These are phyloP conservation scores for Sciurus vulgaris DNA, from an alignment of 2,797 vertebrate species.

Conservation along the genomic window DNA sequence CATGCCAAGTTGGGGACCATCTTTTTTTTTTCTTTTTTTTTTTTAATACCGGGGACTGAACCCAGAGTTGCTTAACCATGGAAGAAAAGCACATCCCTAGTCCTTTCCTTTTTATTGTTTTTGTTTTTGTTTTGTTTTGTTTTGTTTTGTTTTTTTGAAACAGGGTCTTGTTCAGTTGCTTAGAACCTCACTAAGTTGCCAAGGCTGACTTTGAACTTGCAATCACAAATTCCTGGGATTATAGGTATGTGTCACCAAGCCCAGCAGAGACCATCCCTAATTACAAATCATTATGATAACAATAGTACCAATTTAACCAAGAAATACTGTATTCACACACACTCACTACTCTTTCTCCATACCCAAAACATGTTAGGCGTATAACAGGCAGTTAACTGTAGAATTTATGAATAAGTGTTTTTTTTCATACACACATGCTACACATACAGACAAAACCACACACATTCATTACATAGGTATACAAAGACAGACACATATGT, in stretches of 20 bases:
- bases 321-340: not conserved
- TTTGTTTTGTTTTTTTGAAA: no score
- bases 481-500: not conserved
- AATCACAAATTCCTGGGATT: no score
- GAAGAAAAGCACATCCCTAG: no score
- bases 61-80: no score
- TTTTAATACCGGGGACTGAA: no score
- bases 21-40: no score
- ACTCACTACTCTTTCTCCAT: not conserved
- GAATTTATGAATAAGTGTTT: not conserved
- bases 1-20: not conserved
- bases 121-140: no score
- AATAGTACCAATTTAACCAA: not conserved
- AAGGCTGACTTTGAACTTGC: no score
- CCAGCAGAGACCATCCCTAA: not conserved
- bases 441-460: not conserved
- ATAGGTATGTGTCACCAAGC: not conserved
- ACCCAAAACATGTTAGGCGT: not conserved
- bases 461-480: not conserved
- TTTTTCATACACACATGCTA: not conserved
- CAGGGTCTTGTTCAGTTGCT: no score
- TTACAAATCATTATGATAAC: not conserved
- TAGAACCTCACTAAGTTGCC: no score
- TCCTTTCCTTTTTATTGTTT: no score
- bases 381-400: not conserved